Conservation (phyloP, 35 echinoderm and acorn worm species). For the Stichopus chloronotus region DNA sequence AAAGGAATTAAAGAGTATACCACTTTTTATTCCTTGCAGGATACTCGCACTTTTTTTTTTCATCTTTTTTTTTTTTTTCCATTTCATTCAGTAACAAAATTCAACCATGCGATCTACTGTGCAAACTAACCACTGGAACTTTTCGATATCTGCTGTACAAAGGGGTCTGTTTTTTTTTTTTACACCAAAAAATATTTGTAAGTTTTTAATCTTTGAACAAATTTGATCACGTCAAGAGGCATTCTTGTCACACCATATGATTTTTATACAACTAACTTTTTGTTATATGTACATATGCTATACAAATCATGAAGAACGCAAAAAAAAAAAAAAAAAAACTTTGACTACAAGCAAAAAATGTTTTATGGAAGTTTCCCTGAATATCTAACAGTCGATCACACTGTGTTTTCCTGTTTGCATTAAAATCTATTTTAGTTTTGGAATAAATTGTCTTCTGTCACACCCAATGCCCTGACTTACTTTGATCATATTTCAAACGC, state of each 20-base stretch:
- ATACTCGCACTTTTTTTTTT: constrained; percentile 25
- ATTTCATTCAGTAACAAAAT: constrained; percentile 47
- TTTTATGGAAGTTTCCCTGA: constrained; percentile 45
- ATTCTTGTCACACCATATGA: constrained; percentile 20
- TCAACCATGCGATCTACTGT: constrained; percentile 51
- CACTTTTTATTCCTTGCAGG: constrained; percentile 42
- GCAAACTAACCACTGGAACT: constrained; percentile 41
- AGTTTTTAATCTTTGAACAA: background rate
- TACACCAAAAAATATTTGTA: constrained; percentile 38
- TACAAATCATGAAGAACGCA: constrained; percentile 35
- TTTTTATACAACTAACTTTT: constrained; percentile 33
- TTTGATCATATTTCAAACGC: constrained; percentile 6
- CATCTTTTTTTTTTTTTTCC: constrained; percentile 15
- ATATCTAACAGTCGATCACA: constrained; percentile 9
- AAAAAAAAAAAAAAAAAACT: background rate
- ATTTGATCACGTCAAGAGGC: constrained; percentile 8
- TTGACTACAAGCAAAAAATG: constrained; percentile 11
- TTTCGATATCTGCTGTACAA: constrained; percentile 43
- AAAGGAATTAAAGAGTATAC: background rate
- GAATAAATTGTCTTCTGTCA: constrained; percentile 20
- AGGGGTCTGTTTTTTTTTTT: constrained; percentile 7
- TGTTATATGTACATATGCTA: constrained; percentile 40
- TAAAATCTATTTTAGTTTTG: constrained; percentile 27
- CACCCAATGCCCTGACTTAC: constrained; percentile 17
- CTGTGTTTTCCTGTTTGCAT: constrained; percentile 24